These are phyloP conservation scores for Sphenopsis melanotis DNA, from an alignment of 2,797 vertebrate genomes.

Conservation along the genomic window DNA sequence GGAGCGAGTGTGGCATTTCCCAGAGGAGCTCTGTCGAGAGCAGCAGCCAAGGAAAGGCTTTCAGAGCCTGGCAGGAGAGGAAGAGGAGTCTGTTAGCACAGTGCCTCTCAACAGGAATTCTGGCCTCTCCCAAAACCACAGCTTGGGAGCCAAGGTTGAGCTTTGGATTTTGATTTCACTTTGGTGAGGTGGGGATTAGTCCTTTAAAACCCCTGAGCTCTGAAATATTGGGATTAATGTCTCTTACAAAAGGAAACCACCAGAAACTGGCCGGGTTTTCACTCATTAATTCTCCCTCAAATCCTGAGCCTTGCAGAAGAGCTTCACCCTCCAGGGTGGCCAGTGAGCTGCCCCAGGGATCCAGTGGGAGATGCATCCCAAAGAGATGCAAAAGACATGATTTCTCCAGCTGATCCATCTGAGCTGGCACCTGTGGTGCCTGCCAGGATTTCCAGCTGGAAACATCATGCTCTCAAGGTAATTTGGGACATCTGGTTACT, in stretches of 20 bases:
- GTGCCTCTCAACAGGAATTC: background rate
- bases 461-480: background rate
- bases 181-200: background rate
- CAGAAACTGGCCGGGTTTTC: background rate
- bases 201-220: background rate
- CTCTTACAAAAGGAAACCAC: background rate
- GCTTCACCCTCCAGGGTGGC: background rate
- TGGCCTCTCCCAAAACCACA: background rate
- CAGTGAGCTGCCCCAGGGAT: background rate
- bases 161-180: background rate
- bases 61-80: background rate
- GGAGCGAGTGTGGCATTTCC: background rate
- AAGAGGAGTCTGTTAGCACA: background rate
- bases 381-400: background rate
- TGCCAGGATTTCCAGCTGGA: background rate
- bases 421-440: background rate
- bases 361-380: background rate
- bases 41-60: background rate
- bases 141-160: background rate
- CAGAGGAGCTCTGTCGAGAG: background rate
- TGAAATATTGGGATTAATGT: background rate
- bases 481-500: background rate
- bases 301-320: background rate
- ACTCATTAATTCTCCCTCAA: background rate
- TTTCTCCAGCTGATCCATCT: background rate